A percentile compares a stretch with the other conserved stretches of the same genome.
phyloP scores from a whole-genome alignment of 2,797 vertebrate genomes.

The Carduelis carduelis region DNA sequence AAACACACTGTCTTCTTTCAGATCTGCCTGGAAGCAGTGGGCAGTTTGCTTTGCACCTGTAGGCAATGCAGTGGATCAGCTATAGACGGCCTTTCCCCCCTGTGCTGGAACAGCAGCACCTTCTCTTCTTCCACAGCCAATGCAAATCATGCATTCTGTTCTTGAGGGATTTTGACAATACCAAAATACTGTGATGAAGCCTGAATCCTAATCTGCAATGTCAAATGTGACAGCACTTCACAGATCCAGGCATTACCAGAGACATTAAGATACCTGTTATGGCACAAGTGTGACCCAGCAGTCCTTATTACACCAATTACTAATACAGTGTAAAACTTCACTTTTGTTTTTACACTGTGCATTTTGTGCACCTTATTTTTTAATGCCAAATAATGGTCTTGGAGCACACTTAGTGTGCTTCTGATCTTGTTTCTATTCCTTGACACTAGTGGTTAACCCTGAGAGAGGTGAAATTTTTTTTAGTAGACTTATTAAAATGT shows the following conservation, averaged over 20 bases:
- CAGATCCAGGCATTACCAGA: neutral
- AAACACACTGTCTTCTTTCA: neutral
- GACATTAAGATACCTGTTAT: neutral
- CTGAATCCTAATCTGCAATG: neutral
- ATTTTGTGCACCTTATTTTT: neutral
- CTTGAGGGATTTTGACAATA: neutral
- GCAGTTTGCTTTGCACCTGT: neutral
- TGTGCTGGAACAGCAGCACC: neutral
- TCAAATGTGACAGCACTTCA: neutral
- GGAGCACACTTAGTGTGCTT: neutral
- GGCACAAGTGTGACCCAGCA: neutral
- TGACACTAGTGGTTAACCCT: neutral
- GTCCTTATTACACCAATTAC: neutral
- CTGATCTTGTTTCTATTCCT: neutral
- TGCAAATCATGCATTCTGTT: neutral
- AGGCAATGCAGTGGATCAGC: neutral
- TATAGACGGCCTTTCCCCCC: neutral
- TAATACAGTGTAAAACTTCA: neutral
- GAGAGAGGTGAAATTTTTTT: neutral
- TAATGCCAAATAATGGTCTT: neutral
- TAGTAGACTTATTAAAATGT: neutral
- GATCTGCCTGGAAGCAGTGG: neutral
- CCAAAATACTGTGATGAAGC: neutral
- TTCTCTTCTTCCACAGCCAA: neutral
- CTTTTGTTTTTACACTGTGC: neutral